Percentiles rank a stretch among this genome's conserved stretches.
Conservation (phyloP, 1,140 invertebrate species). For the Pantala flavescens region DNA sequence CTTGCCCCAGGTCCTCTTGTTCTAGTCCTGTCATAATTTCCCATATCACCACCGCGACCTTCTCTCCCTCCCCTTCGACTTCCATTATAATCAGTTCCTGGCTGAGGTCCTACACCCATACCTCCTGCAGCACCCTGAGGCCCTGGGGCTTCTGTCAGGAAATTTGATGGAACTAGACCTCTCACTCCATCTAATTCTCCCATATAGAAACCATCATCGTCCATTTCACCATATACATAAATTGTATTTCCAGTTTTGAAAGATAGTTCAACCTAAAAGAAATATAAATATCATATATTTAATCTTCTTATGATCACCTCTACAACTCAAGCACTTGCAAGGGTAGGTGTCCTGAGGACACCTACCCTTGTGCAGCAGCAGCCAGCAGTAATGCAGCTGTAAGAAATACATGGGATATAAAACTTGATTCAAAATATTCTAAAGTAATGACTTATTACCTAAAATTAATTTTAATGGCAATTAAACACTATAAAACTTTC, state of each 20-base stretch:
- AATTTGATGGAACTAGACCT: constrained; percentile 91
- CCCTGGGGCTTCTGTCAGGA: constrained; percentile 74
- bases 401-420: too few species aligned
- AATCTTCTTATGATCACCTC: too few species aligned
- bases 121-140: constrained; percentile 32
- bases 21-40: constrained; percentile 16
- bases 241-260: constrained; percentile 93
- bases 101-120: constrained; percentile 28
- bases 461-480: too few species aligned
- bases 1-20: constrained; percentile 49
- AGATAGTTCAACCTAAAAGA: constrained; percentile 79
- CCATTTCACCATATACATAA: constrained; percentile 92
- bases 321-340: too few species aligned
- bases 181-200: constrained; percentile 83
- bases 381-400: too few species aligned
- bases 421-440: too few species aligned
- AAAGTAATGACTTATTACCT: too few species aligned
- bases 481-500: too few species aligned
- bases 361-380: too few species aligned
- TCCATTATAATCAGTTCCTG: constrained; percentile 29
- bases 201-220: constrained; percentile 96
- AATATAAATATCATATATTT: constrained; percentile 14
- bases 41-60: constrained; percentile 16
- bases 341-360: too few species aligned
- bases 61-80: constrained; percentile 22